Conservation (phyloP, 2,888 invertebrate genomes). For the Phasia obesa region DNA sequence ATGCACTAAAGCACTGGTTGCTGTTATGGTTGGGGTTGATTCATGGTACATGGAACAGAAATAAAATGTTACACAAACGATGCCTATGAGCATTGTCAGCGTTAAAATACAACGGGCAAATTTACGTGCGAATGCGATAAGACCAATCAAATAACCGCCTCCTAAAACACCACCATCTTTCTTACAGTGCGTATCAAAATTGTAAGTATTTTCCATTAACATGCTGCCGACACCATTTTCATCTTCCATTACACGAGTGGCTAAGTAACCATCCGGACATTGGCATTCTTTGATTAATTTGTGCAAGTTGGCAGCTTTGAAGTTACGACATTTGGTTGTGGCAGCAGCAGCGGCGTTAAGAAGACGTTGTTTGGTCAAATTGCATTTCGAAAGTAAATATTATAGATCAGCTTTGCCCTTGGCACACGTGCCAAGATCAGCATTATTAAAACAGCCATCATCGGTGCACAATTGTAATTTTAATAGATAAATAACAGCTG, state of each 20-base stretch:
- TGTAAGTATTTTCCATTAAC: conserved; percentile 70
- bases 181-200: conserved; percentile 68
- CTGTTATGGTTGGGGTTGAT: conserved; percentile 38
- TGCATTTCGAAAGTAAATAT: conserved; percentile 80
- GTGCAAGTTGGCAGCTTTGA: conserved; percentile 59
- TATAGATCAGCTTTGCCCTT: conserved; percentile 74
- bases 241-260: conserved; percentile 50
- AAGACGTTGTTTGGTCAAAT: conserved; percentile 77
- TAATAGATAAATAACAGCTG: conserved; percentile 82
- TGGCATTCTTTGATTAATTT: conserved; percentile 59
- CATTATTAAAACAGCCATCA: conserved; percentile 46
- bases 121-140: conserved; percentile 79
- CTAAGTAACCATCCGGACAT: conserved; percentile 60
- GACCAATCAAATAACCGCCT: conserved; percentile 78
- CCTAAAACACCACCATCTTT: conserved; percentile 76
- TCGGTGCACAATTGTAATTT: conserved; percentile 78
- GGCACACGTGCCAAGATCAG: conserved; percentile 60
- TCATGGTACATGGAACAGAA: conserved; percentile 73
- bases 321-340: conserved; percentile 71
- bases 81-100: conserved; percentile 76
- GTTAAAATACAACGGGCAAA: conserved; percentile 78
- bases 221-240: conserved; percentile 43
- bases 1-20: conserved; percentile 62
- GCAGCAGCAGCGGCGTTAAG: conserved; percentile 73
- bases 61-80: conserved; percentile 77